These are phyloP conservation scores for Eclectus roratus DNA, from an alignment of 2,113 vertebrate species.

Conservation along the genomic window DNA sequence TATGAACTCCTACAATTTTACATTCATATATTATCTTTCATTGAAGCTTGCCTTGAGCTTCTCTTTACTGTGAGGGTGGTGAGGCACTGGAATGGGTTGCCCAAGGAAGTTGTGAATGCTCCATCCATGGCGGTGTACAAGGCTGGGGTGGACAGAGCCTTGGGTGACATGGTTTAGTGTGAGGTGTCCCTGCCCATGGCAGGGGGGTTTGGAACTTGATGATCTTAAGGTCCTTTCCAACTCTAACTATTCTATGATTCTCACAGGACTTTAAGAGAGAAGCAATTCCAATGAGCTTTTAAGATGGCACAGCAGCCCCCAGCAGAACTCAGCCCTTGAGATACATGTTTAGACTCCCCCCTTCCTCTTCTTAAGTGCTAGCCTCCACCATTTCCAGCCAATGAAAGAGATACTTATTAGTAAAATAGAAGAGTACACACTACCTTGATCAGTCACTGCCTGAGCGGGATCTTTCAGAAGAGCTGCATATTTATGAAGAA, in stretches of 20 bases:
- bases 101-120: not conserved
- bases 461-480: slow-evolving; percentile 93
- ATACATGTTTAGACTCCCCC: not conserved
- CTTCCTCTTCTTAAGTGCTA: not conserved
- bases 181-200: not conserved
- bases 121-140: not conserved
- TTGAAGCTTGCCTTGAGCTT: not conserved
- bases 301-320: not conserved
- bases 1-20: not conserved
- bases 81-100: not conserved
- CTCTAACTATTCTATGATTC: not conserved
- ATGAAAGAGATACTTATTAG: not conserved
- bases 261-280: not conserved
- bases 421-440: not conserved
- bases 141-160: not conserved
- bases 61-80: not conserved
- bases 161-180: not conserved
- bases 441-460: slow-evolving; percentile 87
- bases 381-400: not conserved
- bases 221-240: not conserved
- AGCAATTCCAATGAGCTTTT: not conserved
- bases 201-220: not conserved
- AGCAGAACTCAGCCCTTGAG: not conserved
- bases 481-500: slow-evolving; percentile 98
- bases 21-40: not conserved